phyloP scores from a whole-genome alignment of 2,113 vertebrate genomes.

The Dipodomys spectabilis region DNA sequence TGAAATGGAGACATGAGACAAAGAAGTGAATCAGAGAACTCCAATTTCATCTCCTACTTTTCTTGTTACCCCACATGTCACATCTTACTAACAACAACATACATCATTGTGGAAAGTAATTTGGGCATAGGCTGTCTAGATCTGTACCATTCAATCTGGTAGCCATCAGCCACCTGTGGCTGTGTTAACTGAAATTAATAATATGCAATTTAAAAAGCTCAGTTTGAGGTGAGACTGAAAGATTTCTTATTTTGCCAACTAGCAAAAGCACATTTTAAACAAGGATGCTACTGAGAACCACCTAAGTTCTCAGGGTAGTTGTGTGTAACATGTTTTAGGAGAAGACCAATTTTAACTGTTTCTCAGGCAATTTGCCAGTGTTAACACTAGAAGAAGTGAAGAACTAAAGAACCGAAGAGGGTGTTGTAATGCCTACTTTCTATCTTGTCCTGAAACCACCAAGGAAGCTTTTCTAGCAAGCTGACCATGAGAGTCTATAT shows the following conservation, averaged over 20 bases:
- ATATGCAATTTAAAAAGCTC: not conserved
- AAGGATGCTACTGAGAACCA: not conserved
- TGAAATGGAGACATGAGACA: not conserved
- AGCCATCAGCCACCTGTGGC: not conserved
- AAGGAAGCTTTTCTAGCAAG: not conserved
- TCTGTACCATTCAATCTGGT: not conserved
- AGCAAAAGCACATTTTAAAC: not conserved
- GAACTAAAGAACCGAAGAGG: not conserved
- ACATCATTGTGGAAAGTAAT: not conserved
- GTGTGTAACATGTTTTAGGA: not conserved
- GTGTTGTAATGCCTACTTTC: not conserved
- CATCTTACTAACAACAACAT: not conserved
- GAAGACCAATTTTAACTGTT: not conserved
- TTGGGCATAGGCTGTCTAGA: not conserved
- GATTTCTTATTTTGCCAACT: not conserved
- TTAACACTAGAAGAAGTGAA: not conserved
- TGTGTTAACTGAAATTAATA: conserved; percentile 41
- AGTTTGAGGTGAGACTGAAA: not conserved
- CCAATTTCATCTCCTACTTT: not conserved
- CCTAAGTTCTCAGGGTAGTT: not conserved
- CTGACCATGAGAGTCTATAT: not conserved
- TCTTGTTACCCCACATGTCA: not conserved
- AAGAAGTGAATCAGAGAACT: not conserved
- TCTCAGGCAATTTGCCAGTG: not conserved
- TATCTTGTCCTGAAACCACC: not conserved